Evolutionary conservation across 1,140 invertebrate genomes (phyloP), one percentile per base, ranked within the genome.

Genomic region (Goniozus legneri): DNA sequence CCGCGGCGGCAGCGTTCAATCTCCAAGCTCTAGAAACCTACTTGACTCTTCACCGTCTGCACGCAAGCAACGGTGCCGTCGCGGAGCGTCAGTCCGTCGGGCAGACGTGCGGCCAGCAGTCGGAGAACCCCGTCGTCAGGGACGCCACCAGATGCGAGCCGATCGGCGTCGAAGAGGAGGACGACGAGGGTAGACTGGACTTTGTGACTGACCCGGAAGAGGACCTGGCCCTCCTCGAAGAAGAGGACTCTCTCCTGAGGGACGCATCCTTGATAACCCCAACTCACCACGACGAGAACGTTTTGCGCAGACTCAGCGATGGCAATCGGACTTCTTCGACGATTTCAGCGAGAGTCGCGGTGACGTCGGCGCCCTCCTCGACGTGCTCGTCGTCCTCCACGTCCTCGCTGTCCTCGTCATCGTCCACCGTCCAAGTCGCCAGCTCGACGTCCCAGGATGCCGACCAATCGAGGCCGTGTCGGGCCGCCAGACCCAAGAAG

Each of bases 11-110:
- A 3, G 88, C 88, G 0, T 72, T 91, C 3, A 89, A 89, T 69
- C 76, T 90, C 3, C 88, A 91, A 73, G 88, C 88, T 2, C 67
- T 91, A 24, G 87, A 91, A 73, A 89, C 87, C 19, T 91, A 90
- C 73, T 76, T 90, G 62, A 87, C 88, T 10, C 73, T 90, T 24
- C 88, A 91, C 71, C 79, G 87, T 47, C 75, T 91, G 16, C 73
- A 75, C 32, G 69, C 66, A 1, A 71, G 62, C 4, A 27, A 27
- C 39, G 69, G 77, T 20, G 77, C 77, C 1, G 14, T 33, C 4
- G 27, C 21, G 14, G 10, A 13, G 1, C 36, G 27, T 0, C 40
- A 31, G 34, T n/a, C 32, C 32, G n/a, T 4, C 4, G n/a, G n/a
- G n/a, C 58, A 54, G 12, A 46, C 54, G 31, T 48, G 53, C 13